Base-by-base conservation (phyloP, 2,113 vertebrate species). In the Loxodonta africana region DNA sequence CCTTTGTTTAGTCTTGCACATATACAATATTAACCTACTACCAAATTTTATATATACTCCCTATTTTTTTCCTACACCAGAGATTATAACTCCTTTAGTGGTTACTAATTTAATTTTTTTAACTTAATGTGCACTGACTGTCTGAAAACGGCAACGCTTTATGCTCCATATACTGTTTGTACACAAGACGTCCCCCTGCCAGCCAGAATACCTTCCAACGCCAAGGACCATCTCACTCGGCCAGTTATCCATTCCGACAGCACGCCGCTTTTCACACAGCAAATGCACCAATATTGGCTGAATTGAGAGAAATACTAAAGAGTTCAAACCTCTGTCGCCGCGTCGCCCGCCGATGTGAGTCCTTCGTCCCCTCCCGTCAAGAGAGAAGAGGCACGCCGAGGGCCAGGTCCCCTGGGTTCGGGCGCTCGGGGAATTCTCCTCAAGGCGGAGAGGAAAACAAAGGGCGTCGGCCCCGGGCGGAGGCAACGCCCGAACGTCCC, bases 161-260 rank as follows among this genome's bases (percentile, higher is more conserved):
- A 9, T 2, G 53, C 8, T 62, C 7, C 17, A 10, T 30, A 33
- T 2, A 5, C 41, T 9, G 8, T 20, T 15, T 1, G n/a, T 8
- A 23, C 57, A 20, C 44, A n/a, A 11, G 51, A 28, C 46, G 14
- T n/a, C 2, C 18, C 7, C 30, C n/a, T 5, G 25, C 9, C 86
- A 2, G 33, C 44, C 80, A 44, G 81, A 53, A 51, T 0, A 2
- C 48, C 1, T n/a, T n/a, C 5, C 67, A 17, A 30, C 83, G 11
- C 0, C 30, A 46, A 23, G n/a, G 41, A 7, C 8, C 76, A 6
- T 15, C 46, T 4, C 37, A 18, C 8, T 15, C 60, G 6, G 0
- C 41, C 48, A 33, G 51, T 1, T 1, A 4, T 10, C 76, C 21
- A 25, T 6, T n/a, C 33, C 11, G 7, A 26, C 20, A 3, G 37